Evolutionary conservation across 2,888 invertebrate species (phyloP), one percentile per base, ranked within the genome.

Genomic region (Ophion costatus): DNA sequence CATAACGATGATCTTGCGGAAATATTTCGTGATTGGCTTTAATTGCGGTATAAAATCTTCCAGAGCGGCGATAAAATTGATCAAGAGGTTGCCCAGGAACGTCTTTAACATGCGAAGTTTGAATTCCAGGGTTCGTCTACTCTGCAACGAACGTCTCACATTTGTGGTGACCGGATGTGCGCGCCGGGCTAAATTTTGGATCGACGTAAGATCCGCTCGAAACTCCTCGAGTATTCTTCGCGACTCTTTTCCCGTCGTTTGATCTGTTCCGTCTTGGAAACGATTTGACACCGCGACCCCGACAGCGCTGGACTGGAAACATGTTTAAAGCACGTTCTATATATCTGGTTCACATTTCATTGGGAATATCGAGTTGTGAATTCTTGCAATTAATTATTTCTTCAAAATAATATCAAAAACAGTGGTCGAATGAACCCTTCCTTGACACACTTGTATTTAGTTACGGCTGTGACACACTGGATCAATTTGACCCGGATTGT

Each of bases 141-240:
- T 59, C 24, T 77, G 29, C 77, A 83, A 22, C 6, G 83, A 67
- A 11, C 59, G 75, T 59, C 83, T 76, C 51, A 77, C 24, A 57
- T 83, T 20, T 22, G 33, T 64, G 3, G 77, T 74, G 2, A 77
- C 29, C 11, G 85, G 80, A 73, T 67, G 45, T 3, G 83, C 64
- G 2, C n/a, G 7, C 29, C 59, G 73, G 33, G 83, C 83, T 20
- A 74, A 66, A 29, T 61, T 66, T 78, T 45, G 45, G 24, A 85
- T 67, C 14, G 22, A 0, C 11, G 17, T 20, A 20, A 85, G 45
- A 69, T 83, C 77, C 0, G 17, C 9, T n/a, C 77, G 33, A 6
- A 85, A 64, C 56, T 77, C 80, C 1, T 83, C 17, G 11, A 83
- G 1, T 38, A 77, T 78, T 14, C 14, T 73, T 7, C 14, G 17